phyloP scores from a whole-genome alignment of 2,113 vertebrate genomes.

The Neoarius graeffei region DNA sequence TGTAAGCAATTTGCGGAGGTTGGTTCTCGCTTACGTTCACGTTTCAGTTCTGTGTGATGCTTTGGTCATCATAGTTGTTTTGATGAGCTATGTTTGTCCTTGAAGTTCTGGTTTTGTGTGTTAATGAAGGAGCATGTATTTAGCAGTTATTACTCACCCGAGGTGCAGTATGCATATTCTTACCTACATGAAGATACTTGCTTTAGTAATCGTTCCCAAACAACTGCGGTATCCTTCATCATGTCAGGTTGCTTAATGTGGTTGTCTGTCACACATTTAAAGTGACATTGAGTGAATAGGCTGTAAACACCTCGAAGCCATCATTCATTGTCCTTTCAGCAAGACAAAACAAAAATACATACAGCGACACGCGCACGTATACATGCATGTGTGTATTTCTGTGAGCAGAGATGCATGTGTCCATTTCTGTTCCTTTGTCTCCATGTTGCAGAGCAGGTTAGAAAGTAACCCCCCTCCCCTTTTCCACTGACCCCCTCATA shows the following conservation, averaged over 20 bases:
- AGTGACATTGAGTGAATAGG: slow-evolving; percentile 18
- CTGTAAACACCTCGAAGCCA: slow-evolving; percentile 41
- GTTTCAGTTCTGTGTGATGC: too few relatives aligned
- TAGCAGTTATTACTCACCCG: background rate
- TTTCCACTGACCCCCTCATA: slow-evolving; percentile 58
- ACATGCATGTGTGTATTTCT: slow-evolving; percentile 44
- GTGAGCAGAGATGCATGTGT: slow-evolving; percentile 26
- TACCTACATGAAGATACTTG: background rate
- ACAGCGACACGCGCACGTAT: background rate
- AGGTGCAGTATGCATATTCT: background rate
- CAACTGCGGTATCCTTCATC: background rate
- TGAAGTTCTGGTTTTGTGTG: background rate
- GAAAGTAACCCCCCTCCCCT: slow-evolving; percentile 59
- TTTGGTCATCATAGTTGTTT: too few relatives aligned
- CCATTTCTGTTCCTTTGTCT: slow-evolving; percentile 77
- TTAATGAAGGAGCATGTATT: background rate
- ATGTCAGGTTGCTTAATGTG: background rate
- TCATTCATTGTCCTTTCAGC: slow-evolving; percentile 29
- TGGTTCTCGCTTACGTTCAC: too few relatives aligned
- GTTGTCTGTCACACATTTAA: slow-evolving; percentile 22
- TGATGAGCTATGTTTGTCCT: too few relatives aligned
- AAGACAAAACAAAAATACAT: slow-evolving; percentile 50
- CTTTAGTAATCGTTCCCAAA: background rate
- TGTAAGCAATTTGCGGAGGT: too few relatives aligned
- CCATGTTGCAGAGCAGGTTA: slow-evolving; percentile 72